Percentiles rank a stretch among this genome's conserved stretches.
These are phyloP conservation scores for Rhagonycha fulva DNA, from an alignment of 2,888 invertebrate genomes.

Conservation along the genomic window DNA sequence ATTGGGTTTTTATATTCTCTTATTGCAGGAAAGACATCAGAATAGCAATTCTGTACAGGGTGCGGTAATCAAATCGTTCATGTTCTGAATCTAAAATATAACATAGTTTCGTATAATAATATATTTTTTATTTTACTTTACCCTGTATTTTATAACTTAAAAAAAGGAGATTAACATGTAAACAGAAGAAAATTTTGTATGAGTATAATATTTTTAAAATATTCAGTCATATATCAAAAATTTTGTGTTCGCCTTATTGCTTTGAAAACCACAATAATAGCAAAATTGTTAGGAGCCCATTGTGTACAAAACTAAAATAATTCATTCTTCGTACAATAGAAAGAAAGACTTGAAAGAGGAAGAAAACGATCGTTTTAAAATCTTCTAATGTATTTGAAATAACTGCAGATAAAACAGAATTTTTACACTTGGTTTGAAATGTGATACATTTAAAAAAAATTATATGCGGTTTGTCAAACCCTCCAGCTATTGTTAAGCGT, in stretches of 20 bases:
- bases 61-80: too few relatives aligned
- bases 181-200: neutral
- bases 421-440: slow-evolving; percentile 44
- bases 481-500: slow-evolving; percentile 41
- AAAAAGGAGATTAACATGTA: neutral
- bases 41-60: too few relatives aligned
- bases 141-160: neutral
- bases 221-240: slow-evolving; percentile 5
- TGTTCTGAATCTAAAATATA: too few relatives aligned
- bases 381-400: slow-evolving; percentile 26
- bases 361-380: slow-evolving; percentile 21
- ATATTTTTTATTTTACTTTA: neutral
- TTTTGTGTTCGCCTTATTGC: slow-evolving; percentile 9
- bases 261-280: slow-evolving; percentile 1
- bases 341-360: slow-evolving; percentile 9
- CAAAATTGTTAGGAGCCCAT: slow-evolving; percentile 6
- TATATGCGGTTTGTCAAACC: slow-evolving; percentile 51
- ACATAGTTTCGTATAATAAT: too few relatives aligned
- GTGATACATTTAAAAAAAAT: slow-evolving; percentile 43
- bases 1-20: too few relatives aligned
- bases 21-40: too few relatives aligned
- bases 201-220: neutral
- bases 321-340: slow-evolving; percentile 12
- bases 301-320: slow-evolving; percentile 18
- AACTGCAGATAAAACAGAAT: slow-evolving; percentile 36